Conservation (phyloP, 1,140 invertebrate species). For the Gonioctena quinquepunctata region DNA sequence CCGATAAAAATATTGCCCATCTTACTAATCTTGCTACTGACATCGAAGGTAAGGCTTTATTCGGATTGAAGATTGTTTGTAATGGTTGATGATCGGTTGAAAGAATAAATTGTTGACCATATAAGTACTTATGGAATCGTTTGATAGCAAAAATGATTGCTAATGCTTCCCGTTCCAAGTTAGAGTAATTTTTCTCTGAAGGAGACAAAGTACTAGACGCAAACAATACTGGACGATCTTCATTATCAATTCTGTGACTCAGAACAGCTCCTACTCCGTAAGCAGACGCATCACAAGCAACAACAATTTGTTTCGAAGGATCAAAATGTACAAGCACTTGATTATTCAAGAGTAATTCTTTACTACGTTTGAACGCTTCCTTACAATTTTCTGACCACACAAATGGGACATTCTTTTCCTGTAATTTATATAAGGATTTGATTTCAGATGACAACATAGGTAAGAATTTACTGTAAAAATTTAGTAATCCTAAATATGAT, state of each 20-base stretch:
- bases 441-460: constrained; percentile 47
- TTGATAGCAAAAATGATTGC: constrained; percentile 35
- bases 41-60: constrained; percentile 20
- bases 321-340: constrained; percentile 43
- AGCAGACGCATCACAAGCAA: constrained; percentile 48
- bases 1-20: constrained; percentile 18
- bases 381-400: constrained; percentile 33
- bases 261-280: constrained; percentile 53
- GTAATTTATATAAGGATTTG: constrained; percentile 41
- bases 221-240: constrained; percentile 50
- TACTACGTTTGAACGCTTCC: constrained; percentile 43
- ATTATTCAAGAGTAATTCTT: constrained; percentile 24
- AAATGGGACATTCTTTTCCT: constrained; percentile 44
- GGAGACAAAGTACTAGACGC: constrained; percentile 34
- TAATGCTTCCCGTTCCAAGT: constrained; percentile 36
- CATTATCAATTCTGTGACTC: constrained; percentile 37
- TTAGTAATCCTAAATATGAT: constrained; percentile 52
- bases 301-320: constrained; percentile 32
- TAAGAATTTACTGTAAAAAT: constrained; percentile 55
- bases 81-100: constrained; percentile 26
- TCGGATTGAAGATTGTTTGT: constrained; percentile 26
- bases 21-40: constrained; percentile 19
- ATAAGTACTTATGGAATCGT: constrained; percentile 36
- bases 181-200: constrained; percentile 34
- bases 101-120: constrained; percentile 29